These are phyloP conservation scores for Dynastes hyllus DNA, from an alignment of 2,888 invertebrate species.

Conservation along the genomic window DNA sequence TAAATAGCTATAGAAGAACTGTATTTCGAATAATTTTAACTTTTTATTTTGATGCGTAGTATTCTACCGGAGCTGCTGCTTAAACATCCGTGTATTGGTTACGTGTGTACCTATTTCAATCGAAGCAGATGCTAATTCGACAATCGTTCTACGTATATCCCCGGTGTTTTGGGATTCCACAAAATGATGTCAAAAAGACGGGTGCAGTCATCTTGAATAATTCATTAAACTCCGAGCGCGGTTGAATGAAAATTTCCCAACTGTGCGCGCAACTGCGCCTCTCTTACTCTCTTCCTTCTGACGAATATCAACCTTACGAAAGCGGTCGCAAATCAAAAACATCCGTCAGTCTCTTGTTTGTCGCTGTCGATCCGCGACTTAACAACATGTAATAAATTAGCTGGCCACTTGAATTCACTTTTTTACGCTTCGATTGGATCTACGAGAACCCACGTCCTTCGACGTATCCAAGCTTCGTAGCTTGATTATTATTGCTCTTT, in stretches of 20 bases:
- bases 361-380: not conserved
- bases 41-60: not conserved
- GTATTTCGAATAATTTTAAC: no score
- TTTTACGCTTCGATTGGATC: not conserved
- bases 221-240: slow-evolving; percentile 11
- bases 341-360: not conserved
- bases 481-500: no score
- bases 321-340: slow-evolving; percentile 35
- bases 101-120: slow-evolving; percentile 5
- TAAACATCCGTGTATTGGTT: slow-evolving; percentile 30
- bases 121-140: slow-evolving; percentile 30
- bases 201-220: slow-evolving; percentile 39
- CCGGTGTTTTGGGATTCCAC: no score
- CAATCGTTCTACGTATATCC: not conserved
- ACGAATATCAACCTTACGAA: slow-evolving; percentile 21
- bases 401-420: slow-evolving; percentile 2
- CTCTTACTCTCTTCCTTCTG: not conserved
- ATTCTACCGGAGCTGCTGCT: not conserved
- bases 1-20: no score
- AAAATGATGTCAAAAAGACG: not conserved
- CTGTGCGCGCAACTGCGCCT: slow-evolving; percentile 9
- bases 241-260: slow-evolving; percentile 39
- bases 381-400: slow-evolving; percentile 17
- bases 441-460: no score
- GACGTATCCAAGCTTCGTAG: no score